Base-by-base conservation (phyloP, 2,888 invertebrate genomes). In the Calliphora vomitoria region DNA sequence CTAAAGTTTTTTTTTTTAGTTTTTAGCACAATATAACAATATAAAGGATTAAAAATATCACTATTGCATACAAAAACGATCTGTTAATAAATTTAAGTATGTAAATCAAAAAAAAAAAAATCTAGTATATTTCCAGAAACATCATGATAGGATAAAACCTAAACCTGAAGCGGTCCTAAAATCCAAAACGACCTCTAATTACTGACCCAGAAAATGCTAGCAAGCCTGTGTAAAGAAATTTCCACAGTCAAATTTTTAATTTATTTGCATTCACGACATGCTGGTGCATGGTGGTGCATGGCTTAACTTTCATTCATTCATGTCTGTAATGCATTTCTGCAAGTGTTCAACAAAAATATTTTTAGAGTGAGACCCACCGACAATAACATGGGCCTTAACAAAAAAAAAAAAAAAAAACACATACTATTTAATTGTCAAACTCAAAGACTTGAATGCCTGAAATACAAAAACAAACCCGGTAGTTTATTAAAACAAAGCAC, bases 261-360 rank as follows among this genome's bases (percentile, higher is more conserved):
- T 79, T 69, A 85, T 85, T 85, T 75, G 75, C 75, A 85, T 85
- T 69, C 85, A 75, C 35, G 53, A 47, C 85, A 81, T 74, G 53
- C 60, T 44, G 35, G n/a, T 66, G 66, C 50, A 86, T 74, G 60
- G 41, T 79, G 35, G 6, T 35, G 4, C 6, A 35, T 35, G 84
- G 53, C 62, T 78, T 78, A 85, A 85, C 87, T 88, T 88, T 85
- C 88, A 88, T 88, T 85, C 88, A 88, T 82, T 76, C 79, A 72
- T 80, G 71, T 74, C 66, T 85, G 76, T 35, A 69, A 81, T 78
- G 74, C 74, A 83, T 82, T 82, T 82, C 72, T 68, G 72, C 64
- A 82, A 50, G 41, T 74, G 31, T 88, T 66, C 44, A 8, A 44
- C 44, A 44, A 69, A 62, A 20, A 35, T 79, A 35, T 50, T 69